Evolutionary conservation across 2,888 invertebrate genomes (phyloP), one percentile per base, ranked within the genome.

Genomic region (Epirrhoe alternata): DNA sequence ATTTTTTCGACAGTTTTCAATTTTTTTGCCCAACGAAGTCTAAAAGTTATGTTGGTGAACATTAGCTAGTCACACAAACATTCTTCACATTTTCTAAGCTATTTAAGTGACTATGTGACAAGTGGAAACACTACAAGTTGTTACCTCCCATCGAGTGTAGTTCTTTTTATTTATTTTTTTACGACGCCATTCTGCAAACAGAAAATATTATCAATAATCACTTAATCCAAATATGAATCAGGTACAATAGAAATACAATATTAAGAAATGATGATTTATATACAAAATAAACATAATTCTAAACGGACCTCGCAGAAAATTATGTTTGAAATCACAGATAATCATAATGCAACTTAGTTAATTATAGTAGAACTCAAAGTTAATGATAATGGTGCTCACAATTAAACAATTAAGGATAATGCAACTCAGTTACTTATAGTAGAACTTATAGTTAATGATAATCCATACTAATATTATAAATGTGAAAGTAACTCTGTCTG

Each of bases 101-200:
- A 42, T 14, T 64, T 33, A 68, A 45, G 62, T 64, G 69, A 70
- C 73, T 72, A 71, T 66, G 70, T 72, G 33, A 70, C 65, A 17
- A 65, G 14, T 24, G 58, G 64, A 51, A 71, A 69, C 69, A 72
- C 68, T 72, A 60, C 52, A 17, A 59, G 59, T 17, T 47, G 12
- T 30, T 14, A 12, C 52, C 35, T 56, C 55, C 49, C 35, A 10
- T 51, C n/a, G 45, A 33, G 35, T n/a, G 7, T 17, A 54, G 59
- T 62, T 5, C 55, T 45, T 59, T 35, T 70, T 47, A 57, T 54
- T 58, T 35, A 24, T 54, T 45, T 53, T 47, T 14, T 30, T 30
- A 50, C 17, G 31, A 6, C 38, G 33, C 14, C 17, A 10, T 54
- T 49, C 67, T 69, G 69, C 6, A 66, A 69, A 53, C 1, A 61